Evolutionary conservation across 2,888 invertebrate genomes (phyloP), one percentile per base, ranked within the genome.

Genomic region (Pheosia gnoma): DNA sequence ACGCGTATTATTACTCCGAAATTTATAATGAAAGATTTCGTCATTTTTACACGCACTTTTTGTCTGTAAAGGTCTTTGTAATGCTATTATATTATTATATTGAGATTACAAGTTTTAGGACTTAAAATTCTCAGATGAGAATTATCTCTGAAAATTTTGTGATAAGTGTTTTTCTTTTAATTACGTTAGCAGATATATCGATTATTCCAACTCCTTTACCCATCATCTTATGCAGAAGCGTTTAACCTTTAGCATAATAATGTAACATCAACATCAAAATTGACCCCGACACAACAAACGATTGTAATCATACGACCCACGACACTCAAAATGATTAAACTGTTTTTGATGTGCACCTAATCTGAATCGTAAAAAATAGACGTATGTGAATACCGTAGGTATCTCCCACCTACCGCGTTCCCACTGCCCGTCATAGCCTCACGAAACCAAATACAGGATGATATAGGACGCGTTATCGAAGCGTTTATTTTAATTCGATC

Each of bases 401-500:
- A 77, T 77, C 83, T 87, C 90, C 91, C 89, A 89, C 91, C 91
- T 90, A 91, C 86, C 72, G 88, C 82, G 90, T 89, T 93, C 90
- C 91, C 91, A 88, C 84, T 87, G 88, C 81, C 81, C 87, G 87
- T 89, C 89, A 86, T 80, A 84, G 83, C 84, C 80, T 88, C 90
- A 88, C 90, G 92, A 88, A 92, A 91, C 92, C 88, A 89, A 92
- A 93, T 91, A 93, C 88, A 90, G 87, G 88, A 86, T 87, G 87
- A 90, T 90, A 86, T 89, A 88, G 87, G 88, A 90, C 88, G 91
- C 87, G 84, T 87, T 91, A 91, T 91, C 91, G 86, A 80, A 91
- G 86, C 93, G 91, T 93, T 93, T 93, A 93, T 92, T 93, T 91
- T 93, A 93, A 93, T 93, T 92, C 86, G 92, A 92, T 91, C 91